phyloP scores from a whole-genome alignment of 2,888 invertebrate genomes.

The Mystacides longicornis region DNA sequence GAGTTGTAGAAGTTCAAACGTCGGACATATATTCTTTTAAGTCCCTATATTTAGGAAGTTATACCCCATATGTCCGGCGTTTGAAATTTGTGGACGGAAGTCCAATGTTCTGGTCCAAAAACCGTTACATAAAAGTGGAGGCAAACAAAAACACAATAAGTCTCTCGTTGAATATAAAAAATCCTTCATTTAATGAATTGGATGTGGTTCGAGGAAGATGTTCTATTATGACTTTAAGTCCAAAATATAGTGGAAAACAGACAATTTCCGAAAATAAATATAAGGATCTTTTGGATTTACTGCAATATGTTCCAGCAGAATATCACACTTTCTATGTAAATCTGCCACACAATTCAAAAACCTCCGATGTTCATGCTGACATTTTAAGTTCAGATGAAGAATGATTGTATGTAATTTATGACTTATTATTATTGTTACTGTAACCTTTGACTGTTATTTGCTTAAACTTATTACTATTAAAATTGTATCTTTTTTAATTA shows the following conservation, averaged over 20 bases:
- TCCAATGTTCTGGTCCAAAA: neutral
- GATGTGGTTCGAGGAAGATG: neutral
- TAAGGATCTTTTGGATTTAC: neutral
- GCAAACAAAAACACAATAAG: neutral
- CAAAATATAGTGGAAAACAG: neutral
- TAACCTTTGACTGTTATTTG: too few relatives aligned
- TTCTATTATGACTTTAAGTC: neutral
- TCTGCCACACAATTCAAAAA: slow-evolving; percentile 2
- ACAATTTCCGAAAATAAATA: neutral
- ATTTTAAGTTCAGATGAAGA: neutral
- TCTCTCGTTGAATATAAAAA: neutral
- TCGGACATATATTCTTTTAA: slow-evolving; percentile 2
- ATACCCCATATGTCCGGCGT: slow-evolving; percentile 1
- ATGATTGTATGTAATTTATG: neutral
- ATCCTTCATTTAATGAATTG: neutral
- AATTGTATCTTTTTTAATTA: neutral
- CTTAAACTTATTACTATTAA: neutral
- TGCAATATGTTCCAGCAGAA: neutral
- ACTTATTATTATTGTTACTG: too few relatives aligned
- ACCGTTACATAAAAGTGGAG: neutral
- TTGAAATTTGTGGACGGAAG: slow-evolving; percentile 4
- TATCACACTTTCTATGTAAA: neutral
- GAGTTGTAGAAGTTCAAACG: neutral
- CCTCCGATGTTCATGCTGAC: neutral
- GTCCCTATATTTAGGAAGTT: neutral